These are phyloP conservation scores for Tiliqua scincoides DNA, from an alignment of 2,113 vertebrate species.

Conservation along the genomic window DNA sequence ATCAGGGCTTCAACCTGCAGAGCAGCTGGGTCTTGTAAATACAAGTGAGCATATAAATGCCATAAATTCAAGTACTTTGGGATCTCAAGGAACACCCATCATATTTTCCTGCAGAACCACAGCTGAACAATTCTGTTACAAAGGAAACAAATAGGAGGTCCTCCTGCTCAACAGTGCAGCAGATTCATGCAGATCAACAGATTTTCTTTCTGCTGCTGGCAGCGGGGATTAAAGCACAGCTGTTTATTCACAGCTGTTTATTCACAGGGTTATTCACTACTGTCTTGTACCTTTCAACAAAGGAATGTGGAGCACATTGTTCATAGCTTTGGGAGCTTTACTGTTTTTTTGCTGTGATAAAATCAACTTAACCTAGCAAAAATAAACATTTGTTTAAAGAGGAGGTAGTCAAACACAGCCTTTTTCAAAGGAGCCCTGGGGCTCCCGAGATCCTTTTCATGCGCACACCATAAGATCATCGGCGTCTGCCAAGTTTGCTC, in stretches of 20 bases:
- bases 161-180: neutral
- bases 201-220: neutral
- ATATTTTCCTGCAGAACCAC: neutral
- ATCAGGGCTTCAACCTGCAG: neutral
- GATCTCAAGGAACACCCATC: neutral
- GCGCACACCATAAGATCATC: too few relatives aligned
- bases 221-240: constrained; percentile 5
- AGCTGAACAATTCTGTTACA: neutral
- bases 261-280: too few relatives aligned
- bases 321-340: neutral
- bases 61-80: neutral
- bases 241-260: neutral
- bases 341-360: constrained; percentile 7
- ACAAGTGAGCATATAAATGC: neutral
- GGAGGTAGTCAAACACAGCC: neutral
- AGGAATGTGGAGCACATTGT: constrained; percentile 21
- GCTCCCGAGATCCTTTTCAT: too few relatives aligned
- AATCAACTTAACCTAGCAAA: neutral
- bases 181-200: neutral
- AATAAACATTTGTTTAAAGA: constrained; percentile 16
- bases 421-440: too few relatives aligned
- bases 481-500: too few relatives aligned
- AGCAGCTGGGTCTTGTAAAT: too few relatives aligned
- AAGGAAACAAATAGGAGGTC: constrained; percentile 5
- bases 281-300: constrained; percentile 28